A percentile compares a stretch with the other conserved stretches of the same genome.
phyloP scores from a whole-genome alignment of 2,888 invertebrate species.

The Linyphia triangularis region DNA sequence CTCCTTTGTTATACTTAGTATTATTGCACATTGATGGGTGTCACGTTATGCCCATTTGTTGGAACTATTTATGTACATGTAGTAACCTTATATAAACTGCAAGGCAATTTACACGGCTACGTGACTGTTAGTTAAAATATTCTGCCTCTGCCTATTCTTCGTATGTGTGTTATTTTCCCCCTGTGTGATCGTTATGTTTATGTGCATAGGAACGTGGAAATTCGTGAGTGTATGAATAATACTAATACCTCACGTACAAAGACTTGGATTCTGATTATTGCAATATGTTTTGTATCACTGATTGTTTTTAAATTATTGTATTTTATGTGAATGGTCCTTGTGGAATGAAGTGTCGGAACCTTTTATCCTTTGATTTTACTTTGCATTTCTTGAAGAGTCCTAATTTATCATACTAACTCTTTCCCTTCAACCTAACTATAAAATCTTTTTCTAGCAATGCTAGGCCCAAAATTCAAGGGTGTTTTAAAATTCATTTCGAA shows the following conservation, averaged over 20 bases:
- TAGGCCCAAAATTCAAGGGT: too few species aligned
- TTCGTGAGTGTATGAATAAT: conserved; percentile 33
- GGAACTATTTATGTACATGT: conserved; percentile 74
- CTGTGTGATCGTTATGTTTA: conserved; percentile 72
- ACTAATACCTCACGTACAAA: conserved; percentile 5
- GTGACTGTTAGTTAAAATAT: conserved; percentile 72
- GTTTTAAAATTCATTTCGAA: too few species aligned
- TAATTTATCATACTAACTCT: neutral
- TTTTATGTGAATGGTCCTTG: conserved; percentile 31
- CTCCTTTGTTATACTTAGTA: conserved; percentile 75
- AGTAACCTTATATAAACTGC: conserved; percentile 73
- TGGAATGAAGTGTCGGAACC: conserved; percentile 32
- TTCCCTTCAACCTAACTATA: too few species aligned
- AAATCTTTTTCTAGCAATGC: too few species aligned
- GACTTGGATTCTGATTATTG: conserved; percentile 37
- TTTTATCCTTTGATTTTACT: neutral
- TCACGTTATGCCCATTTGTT: conserved; percentile 70
- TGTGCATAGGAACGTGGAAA: conserved; percentile 46
- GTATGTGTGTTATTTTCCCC: conserved; percentile 67
- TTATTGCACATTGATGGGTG: conserved; percentile 74
- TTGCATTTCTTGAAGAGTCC: neutral
- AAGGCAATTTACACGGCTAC: conserved; percentile 71
- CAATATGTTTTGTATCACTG: conserved; percentile 64
- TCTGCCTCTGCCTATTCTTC: conserved; percentile 62
- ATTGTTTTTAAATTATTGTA: conserved; percentile 65